Base-by-base conservation (phyloP, 2,113 vertebrate species). In the Mesitornis unicolor region DNA sequence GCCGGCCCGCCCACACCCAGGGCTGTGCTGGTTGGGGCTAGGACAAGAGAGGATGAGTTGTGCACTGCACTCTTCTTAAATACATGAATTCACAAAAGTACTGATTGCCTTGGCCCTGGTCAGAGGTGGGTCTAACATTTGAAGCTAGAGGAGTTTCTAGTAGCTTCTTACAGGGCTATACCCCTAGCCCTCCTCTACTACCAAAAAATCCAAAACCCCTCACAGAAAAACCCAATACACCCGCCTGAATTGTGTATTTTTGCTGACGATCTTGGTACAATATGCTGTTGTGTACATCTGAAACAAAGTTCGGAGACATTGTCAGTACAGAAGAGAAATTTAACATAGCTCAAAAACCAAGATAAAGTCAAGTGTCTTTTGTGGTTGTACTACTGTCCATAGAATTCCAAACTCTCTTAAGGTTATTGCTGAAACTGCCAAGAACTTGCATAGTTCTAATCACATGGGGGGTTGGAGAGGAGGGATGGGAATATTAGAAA, bases 401-500 rank as follows among this genome's bases (percentile, higher is more conserved):
- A 50, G 75, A 79, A 83, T 59, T 82, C 17, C 19, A 67, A 78
- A 82, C 10, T 33, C 9, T 54, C 5, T 43, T 56, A 67, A 74
- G 29, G 15, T 25, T 47, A 26, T 33, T 82, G 26, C 15, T 78
- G 33, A 56, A 35, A 3, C 18, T 35, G 24, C 6, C 31, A 74
- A 80, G 14, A 84, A 31, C 54, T 59, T 43, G 16, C 12, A 35
- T 29, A 48, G 20, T 36, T 40, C 31, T 85, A 18, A 31, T 35
- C 33, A 31, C 5, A 1, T 57, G 4, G 20, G 19, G 2, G 3
- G 4, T 19, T 6, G 4, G 8, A 9, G 1, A 35, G 3, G 10
- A 35, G 13, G 11, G 5, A 16, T 3, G 6, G 8, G 3, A n/a
- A 7, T 56, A 7, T 21, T 12, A 61, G 36, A 75, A 78, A 70